A percentile compares a stretch with the other conserved stretches of the same genome.
phyloP scores from a whole-genome alignment of 2,113 vertebrate genomes.

The Tetraodon nigroviridis region DNA sequence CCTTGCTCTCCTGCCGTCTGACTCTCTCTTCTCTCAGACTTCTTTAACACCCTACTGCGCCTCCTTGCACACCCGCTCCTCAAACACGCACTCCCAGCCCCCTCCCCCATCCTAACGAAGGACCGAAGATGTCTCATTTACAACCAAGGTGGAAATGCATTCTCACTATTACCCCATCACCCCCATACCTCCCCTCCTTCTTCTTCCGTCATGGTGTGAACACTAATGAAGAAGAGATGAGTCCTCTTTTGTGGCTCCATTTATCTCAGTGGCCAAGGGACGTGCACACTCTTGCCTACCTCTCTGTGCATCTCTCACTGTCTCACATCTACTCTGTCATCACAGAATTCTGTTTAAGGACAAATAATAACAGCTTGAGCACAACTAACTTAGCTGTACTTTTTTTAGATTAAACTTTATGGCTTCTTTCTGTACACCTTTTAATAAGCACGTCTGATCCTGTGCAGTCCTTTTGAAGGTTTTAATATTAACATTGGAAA shows the following conservation, averaged over 20 bases:
- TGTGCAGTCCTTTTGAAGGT: neutral
- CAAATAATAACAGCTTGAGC: constrained; percentile 29
- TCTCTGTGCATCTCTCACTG: constrained; percentile 21
- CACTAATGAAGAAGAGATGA: constrained; percentile 76
- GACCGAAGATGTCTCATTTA: constrained; percentile 66
- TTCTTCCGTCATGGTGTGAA: constrained; percentile 65
- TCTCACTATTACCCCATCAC: constrained; percentile 27
- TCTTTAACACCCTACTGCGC: constrained; percentile 25
- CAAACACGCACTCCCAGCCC: constrained; percentile 5
- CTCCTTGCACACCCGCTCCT: constrained; percentile 13
- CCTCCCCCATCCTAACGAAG: constrained; percentile 14
- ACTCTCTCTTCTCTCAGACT: constrained; percentile 24
- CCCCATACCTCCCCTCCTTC: constrained; percentile 21
- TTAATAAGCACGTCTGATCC: constrained; percentile 6
- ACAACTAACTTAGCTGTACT: too few relatives aligned
- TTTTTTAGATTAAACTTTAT: constrained; percentile 11
- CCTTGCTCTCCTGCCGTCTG: constrained; percentile 29
- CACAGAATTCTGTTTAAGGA: constrained; percentile 7
- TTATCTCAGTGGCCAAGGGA: constrained; percentile 63
- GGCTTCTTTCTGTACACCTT: constrained; percentile 10
- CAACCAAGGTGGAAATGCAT: constrained; percentile 55
- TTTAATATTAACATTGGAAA: constrained; percentile 7
- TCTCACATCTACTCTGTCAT: constrained; percentile 30
- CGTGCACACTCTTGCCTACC: constrained; percentile 38
- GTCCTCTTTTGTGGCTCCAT: constrained; percentile 68